Conservation (phyloP, 1,140 invertebrate genomes). For the Neotoxoptera formosana region DNA sequence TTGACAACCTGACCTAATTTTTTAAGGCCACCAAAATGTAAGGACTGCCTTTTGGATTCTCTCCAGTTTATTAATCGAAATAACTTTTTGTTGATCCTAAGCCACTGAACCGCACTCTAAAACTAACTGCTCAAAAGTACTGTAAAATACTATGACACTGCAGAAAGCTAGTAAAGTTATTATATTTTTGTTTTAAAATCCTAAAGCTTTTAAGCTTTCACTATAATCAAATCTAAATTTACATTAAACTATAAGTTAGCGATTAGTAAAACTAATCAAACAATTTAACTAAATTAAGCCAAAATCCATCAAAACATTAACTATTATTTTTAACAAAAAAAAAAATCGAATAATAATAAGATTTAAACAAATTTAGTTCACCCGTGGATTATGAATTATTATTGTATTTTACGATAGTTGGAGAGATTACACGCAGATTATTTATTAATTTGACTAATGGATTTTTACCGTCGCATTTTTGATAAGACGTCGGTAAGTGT, state of each 20-base stretch:
- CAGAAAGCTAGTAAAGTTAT: slow-evolving; percentile 16
- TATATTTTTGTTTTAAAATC: slow-evolving; percentile 20
- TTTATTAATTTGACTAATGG: background rate
- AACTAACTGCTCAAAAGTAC: slow-evolving; percentile 45
- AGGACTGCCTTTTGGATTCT: slow-evolving; percentile 11
- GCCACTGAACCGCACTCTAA: slow-evolving; percentile 14
- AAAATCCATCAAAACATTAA: background rate
- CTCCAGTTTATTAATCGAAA: slow-evolving; percentile 32
- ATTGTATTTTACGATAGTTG: background rate
- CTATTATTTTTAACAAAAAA: background rate
- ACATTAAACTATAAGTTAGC: background rate
- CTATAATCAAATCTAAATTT: slow-evolving; percentile 22
- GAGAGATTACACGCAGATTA: background rate
- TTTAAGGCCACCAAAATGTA: background rate
- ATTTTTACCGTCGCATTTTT: background rate
- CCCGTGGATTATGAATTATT: too few relatives aligned
- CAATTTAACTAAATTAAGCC: background rate
- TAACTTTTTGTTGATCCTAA: slow-evolving; percentile 32
- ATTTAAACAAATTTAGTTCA: background rate
- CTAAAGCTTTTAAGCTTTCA: slow-evolving; percentile 18
- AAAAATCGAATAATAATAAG: background rate
- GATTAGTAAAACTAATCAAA: slow-evolving; percentile 8
- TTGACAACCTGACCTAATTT: slow-evolving; percentile 10
- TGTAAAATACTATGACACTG: slow-evolving; percentile 31
- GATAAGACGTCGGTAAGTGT: background rate